Evolutionary conservation across 2,888 invertebrate genomes (phyloP), one percentile per base, ranked within the genome.

Genomic region (Cryptus armator): DNA sequence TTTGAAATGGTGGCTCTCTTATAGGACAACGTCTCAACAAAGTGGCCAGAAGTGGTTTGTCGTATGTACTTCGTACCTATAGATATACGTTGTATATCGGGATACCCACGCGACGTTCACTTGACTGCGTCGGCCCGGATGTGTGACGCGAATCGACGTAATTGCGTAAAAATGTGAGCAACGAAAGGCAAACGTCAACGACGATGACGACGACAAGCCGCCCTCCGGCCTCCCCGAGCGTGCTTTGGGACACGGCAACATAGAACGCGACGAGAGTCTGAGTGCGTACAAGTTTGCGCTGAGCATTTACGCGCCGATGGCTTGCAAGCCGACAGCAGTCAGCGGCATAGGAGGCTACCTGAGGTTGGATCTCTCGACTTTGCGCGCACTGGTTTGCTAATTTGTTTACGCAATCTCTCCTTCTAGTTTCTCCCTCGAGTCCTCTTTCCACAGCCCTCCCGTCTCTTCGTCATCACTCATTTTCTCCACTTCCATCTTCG

Each of bases 361-460:
- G 71, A 32, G 68, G 46, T 80, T 75, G 75, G 24, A 81, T 84
- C 84, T 83, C 86, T 83, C 84, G 83, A 87, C 84, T 85, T 86
- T 72, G 81, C 44, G 56, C 29, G 71, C 82, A 80, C 82, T 79
- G 83, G 78, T 83, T 70, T 79, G 84, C 82, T 90, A 90, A 90
- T 90, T 90, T 90, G 86, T 87, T 90, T 88, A 88, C 87, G 87
- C 84, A 88, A 90, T 90, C 87, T 84, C 76, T 71, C 84, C 84
- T 79, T 86, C 77, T 56, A 62, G 74, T 68, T 37, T 84, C 68
- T 56, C 80, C 70, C 77, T 84, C 79, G 66, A 80, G 62, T 46
- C 59, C 78, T 83, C 84, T 72, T 72, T 80, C 67, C 59, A 44
- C 78, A 80, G 64, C 32, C 83, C 66, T 46, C 53, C 51, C 78